phyloP scores from a whole-genome alignment of 2,888 invertebrate species.

The Leptinotarsa rubiginosa region DNA sequence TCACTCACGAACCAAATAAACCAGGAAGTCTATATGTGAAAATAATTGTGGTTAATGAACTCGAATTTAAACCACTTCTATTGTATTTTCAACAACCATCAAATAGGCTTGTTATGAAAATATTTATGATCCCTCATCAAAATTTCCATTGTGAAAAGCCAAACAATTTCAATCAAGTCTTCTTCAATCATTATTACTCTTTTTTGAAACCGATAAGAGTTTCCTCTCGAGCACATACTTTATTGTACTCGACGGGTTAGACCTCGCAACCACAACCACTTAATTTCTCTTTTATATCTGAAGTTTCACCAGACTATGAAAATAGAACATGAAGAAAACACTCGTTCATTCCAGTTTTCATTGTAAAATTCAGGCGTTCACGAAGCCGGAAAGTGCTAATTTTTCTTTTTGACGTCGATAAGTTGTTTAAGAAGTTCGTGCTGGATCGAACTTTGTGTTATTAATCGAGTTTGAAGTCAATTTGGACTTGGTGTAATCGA shows the following conservation, averaged over 20 bases:
- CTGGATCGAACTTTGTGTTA: slow-evolving; percentile 23
- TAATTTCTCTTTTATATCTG: slow-evolving; percentile 21
- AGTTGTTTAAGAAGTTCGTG: slow-evolving; percentile 14
- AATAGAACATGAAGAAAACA: slow-evolving; percentile 19
- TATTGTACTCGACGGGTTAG: slow-evolving; percentile 23
- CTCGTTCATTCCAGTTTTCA: slow-evolving; percentile 21
- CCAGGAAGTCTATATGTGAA: too few relatives aligned
- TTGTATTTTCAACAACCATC: too few relatives aligned
- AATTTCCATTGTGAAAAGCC: neutral
- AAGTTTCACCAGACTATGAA: slow-evolving; percentile 24
- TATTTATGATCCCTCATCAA: neutral
- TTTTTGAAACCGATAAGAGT: slow-evolving; percentile 16
- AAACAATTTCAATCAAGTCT: neutral
- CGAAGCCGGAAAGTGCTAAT: slow-evolving; percentile 5
- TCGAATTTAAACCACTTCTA: too few relatives aligned
- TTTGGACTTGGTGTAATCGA: too few relatives aligned
- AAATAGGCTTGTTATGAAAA: too few relatives aligned
- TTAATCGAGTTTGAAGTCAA: slow-evolving; percentile 12
- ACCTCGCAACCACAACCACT: slow-evolving; percentile 16
- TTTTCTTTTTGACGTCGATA: slow-evolving; percentile 24
- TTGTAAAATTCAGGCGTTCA: slow-evolving; percentile 17
- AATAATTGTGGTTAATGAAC: too few relatives aligned
- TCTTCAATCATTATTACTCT: neutral
- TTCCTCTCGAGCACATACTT: slow-evolving; percentile 9
- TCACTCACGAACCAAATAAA: too few relatives aligned